These are phyloP conservation scores for Tetraodon nigroviridis DNA, from an alignment of 2,113 vertebrate species.

Conservation along the genomic window DNA sequence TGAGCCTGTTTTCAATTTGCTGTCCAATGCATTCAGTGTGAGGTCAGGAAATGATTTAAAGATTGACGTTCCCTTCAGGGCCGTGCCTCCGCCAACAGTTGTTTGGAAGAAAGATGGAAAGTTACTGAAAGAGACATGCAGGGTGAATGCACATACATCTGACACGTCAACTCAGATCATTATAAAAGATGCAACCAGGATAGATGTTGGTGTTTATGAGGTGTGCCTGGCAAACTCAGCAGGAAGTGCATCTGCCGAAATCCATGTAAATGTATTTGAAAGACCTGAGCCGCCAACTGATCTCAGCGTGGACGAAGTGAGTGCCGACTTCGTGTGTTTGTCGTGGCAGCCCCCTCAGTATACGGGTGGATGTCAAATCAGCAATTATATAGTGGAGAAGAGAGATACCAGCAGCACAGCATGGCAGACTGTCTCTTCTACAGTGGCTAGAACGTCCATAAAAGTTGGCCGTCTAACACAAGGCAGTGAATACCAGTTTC, in stretches of 20 bases:
- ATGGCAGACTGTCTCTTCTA: constrained; percentile 91
- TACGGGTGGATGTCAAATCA: constrained; percentile 93
- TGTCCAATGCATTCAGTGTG: constrained; percentile 87
- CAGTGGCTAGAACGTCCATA: constrained; percentile 93
- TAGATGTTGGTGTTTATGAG: constrained; percentile 89
- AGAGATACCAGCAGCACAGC: constrained; percentile 87
- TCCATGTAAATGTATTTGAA: constrained; percentile 89
- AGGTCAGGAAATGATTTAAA: constrained; percentile 92
- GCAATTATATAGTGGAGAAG: constrained; percentile 94
- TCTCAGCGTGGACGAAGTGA: constrained; percentile 86
- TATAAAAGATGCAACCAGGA: constrained; percentile 87
- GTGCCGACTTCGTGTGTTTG: constrained; percentile 85
- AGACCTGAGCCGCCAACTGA: constrained; percentile 87
- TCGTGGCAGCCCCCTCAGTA: constrained; percentile 93
- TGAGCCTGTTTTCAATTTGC: constrained; percentile 83
- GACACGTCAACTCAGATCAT: constrained; percentile 81
- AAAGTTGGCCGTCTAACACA: constrained; percentile 85
- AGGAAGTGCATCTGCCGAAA: constrained; percentile 79
- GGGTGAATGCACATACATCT: constrained; percentile 86
- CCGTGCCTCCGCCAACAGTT: constrained; percentile 80
- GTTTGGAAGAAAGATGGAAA: constrained; percentile 90
- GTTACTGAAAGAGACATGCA: constrained; percentile 88
- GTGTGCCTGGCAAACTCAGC: constrained; percentile 82
- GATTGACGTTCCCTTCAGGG: constrained; percentile 91
- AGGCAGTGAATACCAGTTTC: constrained; percentile 95